Base-by-base conservation (phyloP, 1,140 invertebrate species). In the Drosophila guanche region DNA sequence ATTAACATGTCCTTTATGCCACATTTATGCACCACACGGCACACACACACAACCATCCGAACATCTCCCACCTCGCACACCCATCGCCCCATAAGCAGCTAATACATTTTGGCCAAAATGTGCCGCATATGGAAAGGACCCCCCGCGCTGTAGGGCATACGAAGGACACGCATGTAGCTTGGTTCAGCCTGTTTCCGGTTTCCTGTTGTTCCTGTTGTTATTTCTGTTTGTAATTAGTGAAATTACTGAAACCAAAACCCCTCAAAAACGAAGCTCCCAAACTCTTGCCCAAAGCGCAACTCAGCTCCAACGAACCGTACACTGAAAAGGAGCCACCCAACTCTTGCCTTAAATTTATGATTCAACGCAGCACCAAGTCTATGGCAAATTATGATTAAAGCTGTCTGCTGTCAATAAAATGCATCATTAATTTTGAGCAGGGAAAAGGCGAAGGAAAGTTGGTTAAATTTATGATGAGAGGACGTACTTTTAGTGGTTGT, bases 1-100 rank as follows among this genome's bases (percentile, higher is more conserved):
- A 86, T 86, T 86, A 77, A 60, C 81, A 76, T 61, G 58, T 79
- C 47, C 77, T 65, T 58, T 41, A 75, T 37, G 33, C 33, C 67
- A 58, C 50, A 58, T 65, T 55, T 43, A 25, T 25, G 56, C 43
- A 42, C 61, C 41, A 16, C 33, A 37, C 22, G 10, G 48, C 56
- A 14, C 8, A 47, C 56, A 23, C 47, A 6, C 43, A 48, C 14
- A 53, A 37, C 29, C 23, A 57, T 33, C 10, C 16, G 16, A 1
- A 43, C 41, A 48, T 46, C 41, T 46, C 47, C 22, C 46, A 63
- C 54, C 33, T 4, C 5, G 5, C 25, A 27, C 25, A 6, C 56
- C 52, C 22, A 46, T 43, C 33, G 10, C 3, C 10, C 27, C 58
- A 58, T 74, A 77, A 63, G 43, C 76, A 84, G 81, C 76, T 86